Conservation (phyloP, 2,888 invertebrate species). For the Sisyra nigra region DNA sequence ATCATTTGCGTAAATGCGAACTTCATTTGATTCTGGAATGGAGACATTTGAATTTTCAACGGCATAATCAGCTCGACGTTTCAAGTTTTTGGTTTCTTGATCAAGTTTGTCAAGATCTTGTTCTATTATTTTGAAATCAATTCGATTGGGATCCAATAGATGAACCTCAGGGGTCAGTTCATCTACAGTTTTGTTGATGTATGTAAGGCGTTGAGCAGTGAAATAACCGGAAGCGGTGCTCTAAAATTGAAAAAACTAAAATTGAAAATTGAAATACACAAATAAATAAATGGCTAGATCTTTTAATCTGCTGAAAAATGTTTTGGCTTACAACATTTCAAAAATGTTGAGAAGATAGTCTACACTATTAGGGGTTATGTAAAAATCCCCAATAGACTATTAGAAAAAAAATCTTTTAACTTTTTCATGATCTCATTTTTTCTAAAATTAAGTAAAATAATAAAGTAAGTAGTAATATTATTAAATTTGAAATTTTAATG, state of each 20-base stretch:
- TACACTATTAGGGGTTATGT: too few relatives aligned
- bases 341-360: not conserved
- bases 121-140: slow-evolving; percentile 47
- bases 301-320: too few relatives aligned
- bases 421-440: too few relatives aligned
- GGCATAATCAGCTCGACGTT: slow-evolving; percentile 42
- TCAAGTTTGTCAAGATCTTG: slow-evolving; percentile 44
- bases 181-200: slow-evolving; percentile 58
- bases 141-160: slow-evolving; percentile 44
- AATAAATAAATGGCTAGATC: too few relatives aligned
- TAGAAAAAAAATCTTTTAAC: too few relatives aligned
- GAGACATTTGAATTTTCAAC: slow-evolving; percentile 44
- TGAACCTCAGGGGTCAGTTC: slow-evolving; percentile 50
- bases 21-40: slow-evolving; percentile 33
- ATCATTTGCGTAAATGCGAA: slow-evolving; percentile 34
- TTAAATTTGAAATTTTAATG: too few relatives aligned
- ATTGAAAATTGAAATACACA: too few relatives aligned
- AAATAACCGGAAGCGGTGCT: slow-evolving; percentile 74
- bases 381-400: too few relatives aligned
- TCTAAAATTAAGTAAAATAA: too few relatives aligned
- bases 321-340: not conserved
- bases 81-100: slow-evolving; percentile 42
- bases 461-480: too few relatives aligned
- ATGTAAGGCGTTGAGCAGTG: slow-evolving; percentile 67
- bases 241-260: slow-evolving; percentile 31